Evolutionary conservation across 2,888 invertebrate genomes (phyloP), one percentile per base, ranked within the genome.

Genomic region (Phrixothrix hirtus): DNA sequence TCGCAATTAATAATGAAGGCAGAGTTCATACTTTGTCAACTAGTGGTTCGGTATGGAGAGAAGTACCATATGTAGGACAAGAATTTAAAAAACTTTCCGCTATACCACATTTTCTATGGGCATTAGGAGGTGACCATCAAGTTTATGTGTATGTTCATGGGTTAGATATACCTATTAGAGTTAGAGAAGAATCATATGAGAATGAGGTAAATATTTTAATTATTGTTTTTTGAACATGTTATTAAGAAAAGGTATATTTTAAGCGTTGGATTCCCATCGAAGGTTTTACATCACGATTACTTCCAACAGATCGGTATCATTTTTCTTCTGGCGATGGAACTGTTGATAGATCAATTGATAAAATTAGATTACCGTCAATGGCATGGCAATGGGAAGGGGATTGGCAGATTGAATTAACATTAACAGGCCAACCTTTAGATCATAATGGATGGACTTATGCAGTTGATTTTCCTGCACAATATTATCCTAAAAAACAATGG

Each of bases 301-400:
- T 95, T 26, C 95, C 93, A 7, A 94, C 94, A 11, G 95, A 95
- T 73, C 83, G 95, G 57, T 88, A 86, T 67, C 86, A 85, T 65
- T 95, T 89, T 79, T 95, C 94, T 9, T 89, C 86, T 62, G 83
- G 83, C 65, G 92, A 93, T 79, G 95, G 95, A 3, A 83, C 84
- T 5, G 80, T 83, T 25, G 88, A 91, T 65, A 81, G 92, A 50
- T 83, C 87, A 21, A 87, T 90, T 59, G 88, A 90, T 65, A 86
- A 85, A 72, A 91, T 95, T 53, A 80, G 89, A 56, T 76, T 95
- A 35, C 95, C 95, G 3, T 94, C 95, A 0, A 89, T 92, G 86
- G 92, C 93, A 10, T 96, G 95, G 95, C 89, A 92, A 68, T 96
- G 95, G 95, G 95, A 96, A 78, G 91, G 91, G 1, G 92, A 93